Evolutionary conservation across 2,113 vertebrate species (phyloP).

Genomic region (Ailuropoda melanoleuca): DNA sequence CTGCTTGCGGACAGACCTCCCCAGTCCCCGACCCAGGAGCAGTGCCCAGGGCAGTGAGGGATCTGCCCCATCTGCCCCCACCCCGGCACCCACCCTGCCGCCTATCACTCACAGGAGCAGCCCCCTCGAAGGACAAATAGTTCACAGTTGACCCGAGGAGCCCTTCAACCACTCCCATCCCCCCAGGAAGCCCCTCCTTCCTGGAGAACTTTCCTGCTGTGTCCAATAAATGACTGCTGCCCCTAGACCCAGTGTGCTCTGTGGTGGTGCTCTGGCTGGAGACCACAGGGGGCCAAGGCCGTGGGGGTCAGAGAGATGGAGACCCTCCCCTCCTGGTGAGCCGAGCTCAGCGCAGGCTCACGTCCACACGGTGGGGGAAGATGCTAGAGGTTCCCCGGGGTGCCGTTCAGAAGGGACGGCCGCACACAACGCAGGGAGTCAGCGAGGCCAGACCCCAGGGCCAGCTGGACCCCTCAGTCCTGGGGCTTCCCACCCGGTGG

Average conservation of each 20-base stretch:
- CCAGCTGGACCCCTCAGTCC: background rate
- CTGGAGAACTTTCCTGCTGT: background rate
- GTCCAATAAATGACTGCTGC: background rate
- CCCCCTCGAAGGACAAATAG: background rate
- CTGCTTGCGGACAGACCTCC: background rate
- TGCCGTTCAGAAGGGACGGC: rapidly evolving
- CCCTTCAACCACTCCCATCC: background rate
- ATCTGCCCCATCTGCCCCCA: background rate
- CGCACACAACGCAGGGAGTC: background rate
- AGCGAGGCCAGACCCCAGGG: background rate
- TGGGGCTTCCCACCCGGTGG: background rate
- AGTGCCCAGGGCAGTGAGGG: background rate
- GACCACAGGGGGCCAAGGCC: background rate
- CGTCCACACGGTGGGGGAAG: background rate
- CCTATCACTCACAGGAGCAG: background rate
- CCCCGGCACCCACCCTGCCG: background rate
- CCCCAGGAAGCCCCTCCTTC: too few relatives aligned
- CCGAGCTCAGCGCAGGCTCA: background rate
- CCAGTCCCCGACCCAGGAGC: background rate
- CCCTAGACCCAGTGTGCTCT: background rate
- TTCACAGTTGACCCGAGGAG: rapidly evolving
- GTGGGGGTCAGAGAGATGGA: background rate
- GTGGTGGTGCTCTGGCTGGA: background rate
- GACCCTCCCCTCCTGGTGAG: background rate
- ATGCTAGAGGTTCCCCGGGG: background rate